Evolutionary conservation across 2,797 vertebrate species (phyloP).

Genomic region (Cyprinodon diabolis): DNA sequence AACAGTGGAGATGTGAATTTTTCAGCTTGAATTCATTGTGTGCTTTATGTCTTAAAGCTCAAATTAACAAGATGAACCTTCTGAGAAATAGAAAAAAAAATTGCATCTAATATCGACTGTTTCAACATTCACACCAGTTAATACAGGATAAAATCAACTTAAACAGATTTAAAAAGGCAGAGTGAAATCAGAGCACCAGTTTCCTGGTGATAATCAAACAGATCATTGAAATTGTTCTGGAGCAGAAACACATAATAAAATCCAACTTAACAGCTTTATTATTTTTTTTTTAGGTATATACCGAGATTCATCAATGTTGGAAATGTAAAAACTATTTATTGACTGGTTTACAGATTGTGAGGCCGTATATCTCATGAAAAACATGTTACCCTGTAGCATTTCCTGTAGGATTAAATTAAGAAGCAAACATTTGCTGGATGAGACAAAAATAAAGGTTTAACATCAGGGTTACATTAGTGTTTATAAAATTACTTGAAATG

Average conservation of each 20-base stretch:
- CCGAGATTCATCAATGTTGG: neutral
- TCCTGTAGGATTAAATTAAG: neutral
- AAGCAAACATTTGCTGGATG: neutral
- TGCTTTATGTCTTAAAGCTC: slow-evolving; percentile 2
- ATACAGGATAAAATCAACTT: neutral
- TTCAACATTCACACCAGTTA: slow-evolving; percentile 4
- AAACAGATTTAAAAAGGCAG: neutral
- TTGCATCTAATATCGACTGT: neutral
- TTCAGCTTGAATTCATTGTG: neutral
- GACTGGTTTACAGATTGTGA: neutral
- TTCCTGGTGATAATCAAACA: slow-evolving; percentile 27
- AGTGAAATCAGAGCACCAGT: slow-evolving; percentile 59
- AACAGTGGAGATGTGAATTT: neutral
- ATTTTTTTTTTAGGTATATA: neutral
- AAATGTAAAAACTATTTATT: neutral
- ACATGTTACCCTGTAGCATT: neutral
- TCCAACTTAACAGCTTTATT: no score
- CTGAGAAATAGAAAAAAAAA: neutral
- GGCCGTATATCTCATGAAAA: neutral
- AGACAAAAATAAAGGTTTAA: neutral
- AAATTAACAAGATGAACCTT: slow-evolving; percentile 2
- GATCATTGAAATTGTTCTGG: neutral
- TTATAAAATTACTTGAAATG: neutral
- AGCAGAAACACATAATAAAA: no score
- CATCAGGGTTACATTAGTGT: neutral